Evolutionary conservation across 37 sponge, comb jelly and placozoan genomes (phyloP).

Genomic region (Aphrocallistes beatrix): DNA sequence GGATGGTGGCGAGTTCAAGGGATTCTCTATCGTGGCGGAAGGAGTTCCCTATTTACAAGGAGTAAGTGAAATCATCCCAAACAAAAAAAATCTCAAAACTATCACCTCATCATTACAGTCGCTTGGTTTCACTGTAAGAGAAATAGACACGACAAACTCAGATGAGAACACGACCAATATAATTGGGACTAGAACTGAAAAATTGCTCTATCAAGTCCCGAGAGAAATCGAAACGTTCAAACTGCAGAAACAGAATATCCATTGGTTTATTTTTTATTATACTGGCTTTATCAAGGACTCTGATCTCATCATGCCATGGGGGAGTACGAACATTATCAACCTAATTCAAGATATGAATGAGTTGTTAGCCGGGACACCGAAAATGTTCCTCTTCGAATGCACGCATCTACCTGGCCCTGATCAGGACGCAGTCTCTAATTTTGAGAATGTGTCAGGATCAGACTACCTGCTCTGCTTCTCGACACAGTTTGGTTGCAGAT

Average conservation of each 20-base stretch:
- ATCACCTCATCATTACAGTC: background rate
- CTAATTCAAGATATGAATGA: background rate
- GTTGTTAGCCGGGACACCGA: background rate
- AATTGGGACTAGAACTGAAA: background rate
- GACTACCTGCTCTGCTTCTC: background rate
- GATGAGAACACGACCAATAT: background rate
- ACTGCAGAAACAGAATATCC: background rate
- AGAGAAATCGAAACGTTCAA: background rate
- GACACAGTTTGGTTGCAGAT: background rate
- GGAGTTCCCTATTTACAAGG: background rate
- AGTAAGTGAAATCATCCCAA: background rate
- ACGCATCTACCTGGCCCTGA: background rate
- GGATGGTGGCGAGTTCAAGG: background rate
- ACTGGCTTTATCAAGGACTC: background rate
- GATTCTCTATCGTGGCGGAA: background rate
- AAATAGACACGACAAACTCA: background rate
- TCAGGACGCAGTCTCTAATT: background rate
- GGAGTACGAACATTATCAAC: background rate
- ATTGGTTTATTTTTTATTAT: background rate
- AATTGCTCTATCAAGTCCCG: background rate
- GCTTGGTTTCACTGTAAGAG: background rate
- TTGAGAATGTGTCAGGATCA: background rate
- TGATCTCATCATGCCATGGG: background rate
- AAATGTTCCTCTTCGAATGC: slow-evolving; percentile 7
- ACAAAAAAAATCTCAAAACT: background rate